These are phyloP conservation scores for Egretta garzetta DNA, from an alignment of 2,113 vertebrate genomes.

Conservation along the genomic window DNA sequence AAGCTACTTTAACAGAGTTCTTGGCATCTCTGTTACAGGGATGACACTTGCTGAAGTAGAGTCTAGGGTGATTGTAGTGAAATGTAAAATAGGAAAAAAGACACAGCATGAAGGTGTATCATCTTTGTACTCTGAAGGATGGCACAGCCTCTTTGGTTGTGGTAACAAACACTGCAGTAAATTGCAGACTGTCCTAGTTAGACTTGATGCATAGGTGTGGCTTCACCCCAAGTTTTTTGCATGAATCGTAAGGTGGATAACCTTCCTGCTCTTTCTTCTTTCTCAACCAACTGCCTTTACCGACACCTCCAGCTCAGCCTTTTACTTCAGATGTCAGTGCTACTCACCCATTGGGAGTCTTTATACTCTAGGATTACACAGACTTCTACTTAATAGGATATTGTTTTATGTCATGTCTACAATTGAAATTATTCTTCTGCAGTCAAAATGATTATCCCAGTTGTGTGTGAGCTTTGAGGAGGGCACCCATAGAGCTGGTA, in stretches of 20 bases:
- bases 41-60: not conserved
- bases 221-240: not conserved
- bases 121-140: not conserved
- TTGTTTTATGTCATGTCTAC: not conserved
- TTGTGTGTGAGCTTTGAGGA: not conserved
- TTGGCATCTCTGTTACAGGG: not conserved
- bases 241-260: not conserved
- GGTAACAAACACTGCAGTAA: not conserved
- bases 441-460: not conserved
- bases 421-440: not conserved
- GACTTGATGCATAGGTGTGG: not conserved
- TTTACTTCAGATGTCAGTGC: not conserved
- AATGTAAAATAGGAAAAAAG: not conserved
- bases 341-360: not conserved
- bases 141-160: not conserved
- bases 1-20: not conserved
- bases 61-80: not conserved
- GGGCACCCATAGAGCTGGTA: not conserved
- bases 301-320: not conserved
- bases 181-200: not conserved
- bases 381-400: not conserved
- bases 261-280: not conserved
- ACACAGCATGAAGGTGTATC: not conserved
- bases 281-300: not conserved
- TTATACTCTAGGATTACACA: not conserved